These are phyloP conservation scores for Melanotaenia trifasciata DNA, from an alignment of 2,797 vertebrate genomes.

Conservation along the genomic window DNA sequence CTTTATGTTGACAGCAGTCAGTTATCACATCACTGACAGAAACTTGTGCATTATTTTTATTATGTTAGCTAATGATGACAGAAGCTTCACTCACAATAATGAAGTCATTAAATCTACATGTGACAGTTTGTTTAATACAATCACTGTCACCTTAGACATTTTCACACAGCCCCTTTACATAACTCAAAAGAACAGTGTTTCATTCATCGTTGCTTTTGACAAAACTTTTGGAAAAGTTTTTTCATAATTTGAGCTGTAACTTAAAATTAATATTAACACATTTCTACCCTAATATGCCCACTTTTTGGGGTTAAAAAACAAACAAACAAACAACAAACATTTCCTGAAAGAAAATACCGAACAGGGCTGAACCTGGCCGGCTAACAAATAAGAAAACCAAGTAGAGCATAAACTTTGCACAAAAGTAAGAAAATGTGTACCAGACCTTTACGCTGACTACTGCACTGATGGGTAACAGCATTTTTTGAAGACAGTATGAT, in stretches of 20 bases:
- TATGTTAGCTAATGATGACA: conserved; percentile 1
- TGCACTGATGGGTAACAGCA: no score
- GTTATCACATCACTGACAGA: background rate
- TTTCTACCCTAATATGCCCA: no score
- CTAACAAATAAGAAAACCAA: no score
- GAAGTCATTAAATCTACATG: conserved; percentile 2
- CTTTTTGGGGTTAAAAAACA: no score
- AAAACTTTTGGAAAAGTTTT: background rate
- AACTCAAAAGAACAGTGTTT: background rate
- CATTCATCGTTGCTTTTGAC: background rate
- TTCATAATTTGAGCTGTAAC: background rate
- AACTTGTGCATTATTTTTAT: background rate
- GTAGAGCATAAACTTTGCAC: no score
- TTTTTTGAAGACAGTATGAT: no score
- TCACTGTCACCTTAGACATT: background rate
- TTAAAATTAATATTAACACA: background rate
- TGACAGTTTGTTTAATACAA: background rate
- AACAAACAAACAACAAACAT: no score
- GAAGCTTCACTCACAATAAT: background rate
- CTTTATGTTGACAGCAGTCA: background rate
- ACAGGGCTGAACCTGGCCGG: no score
- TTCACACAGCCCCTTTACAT: background rate
- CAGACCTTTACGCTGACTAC: no score
- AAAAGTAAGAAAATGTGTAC: no score
- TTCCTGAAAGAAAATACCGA: no score